Evolutionary conservation across 1,140 invertebrate genomes (phyloP).

Genomic region (Schlechtendalia chinensis): DNA sequence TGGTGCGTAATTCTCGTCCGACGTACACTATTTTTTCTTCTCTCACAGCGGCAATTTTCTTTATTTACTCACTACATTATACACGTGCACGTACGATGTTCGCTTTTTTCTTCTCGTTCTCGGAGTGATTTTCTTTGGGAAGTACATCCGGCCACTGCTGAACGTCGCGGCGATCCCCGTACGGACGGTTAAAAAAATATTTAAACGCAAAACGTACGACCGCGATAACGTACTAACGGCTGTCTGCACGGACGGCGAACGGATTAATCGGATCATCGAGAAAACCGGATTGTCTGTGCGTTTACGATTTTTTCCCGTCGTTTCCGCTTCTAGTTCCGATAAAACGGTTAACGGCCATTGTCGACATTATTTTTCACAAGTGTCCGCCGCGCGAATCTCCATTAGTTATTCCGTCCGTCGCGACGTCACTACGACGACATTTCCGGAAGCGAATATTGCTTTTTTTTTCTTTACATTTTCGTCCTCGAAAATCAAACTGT

Average conservation of each 20-base stretch:
- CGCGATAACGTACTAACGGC: too few species aligned
- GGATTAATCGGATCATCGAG: slow-evolving; percentile 14
- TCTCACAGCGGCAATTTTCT: too few species aligned
- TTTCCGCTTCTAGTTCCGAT: neutral
- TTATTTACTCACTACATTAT: too few species aligned
- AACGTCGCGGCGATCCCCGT: neutral
- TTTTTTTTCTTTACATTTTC: too few species aligned
- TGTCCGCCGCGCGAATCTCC: neutral
- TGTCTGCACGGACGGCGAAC: slow-evolving; percentile 14
- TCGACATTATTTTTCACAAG: neutral
- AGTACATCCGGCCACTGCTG: neutral
- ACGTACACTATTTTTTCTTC: too few species aligned
- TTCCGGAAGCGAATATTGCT: too few species aligned
- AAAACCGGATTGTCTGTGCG: slow-evolving; percentile 4
- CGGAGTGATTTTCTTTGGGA: neutral
- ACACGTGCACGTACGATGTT: too few species aligned
- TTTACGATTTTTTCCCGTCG: neutral
- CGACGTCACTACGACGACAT: too few species aligned
- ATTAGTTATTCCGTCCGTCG: slow-evolving; percentile 1
- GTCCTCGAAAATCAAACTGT: too few species aligned
- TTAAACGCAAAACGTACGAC: neutral
- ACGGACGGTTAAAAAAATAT: neutral
- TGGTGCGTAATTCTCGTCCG: too few species aligned
- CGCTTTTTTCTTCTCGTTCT: neutral
- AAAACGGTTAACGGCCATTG: neutral